Evolutionary conservation across 92 coral and sea anemone species (phyloP).

Genomic region (Desmophyllum pertusum): DNA sequence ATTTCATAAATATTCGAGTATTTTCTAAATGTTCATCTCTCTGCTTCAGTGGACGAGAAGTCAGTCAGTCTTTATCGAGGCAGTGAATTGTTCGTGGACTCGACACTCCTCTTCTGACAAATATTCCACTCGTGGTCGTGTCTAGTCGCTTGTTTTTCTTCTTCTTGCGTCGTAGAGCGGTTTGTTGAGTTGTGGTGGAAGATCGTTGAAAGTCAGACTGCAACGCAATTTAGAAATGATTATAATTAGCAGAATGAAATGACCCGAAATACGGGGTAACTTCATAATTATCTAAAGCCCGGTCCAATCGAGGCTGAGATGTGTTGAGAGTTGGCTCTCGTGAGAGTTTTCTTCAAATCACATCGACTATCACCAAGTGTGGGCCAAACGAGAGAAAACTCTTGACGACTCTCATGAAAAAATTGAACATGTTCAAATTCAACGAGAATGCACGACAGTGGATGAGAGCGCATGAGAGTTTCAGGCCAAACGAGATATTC

Average conservation of each 20-base stretch:
- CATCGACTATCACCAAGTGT: no score
- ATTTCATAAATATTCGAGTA: not conserved
- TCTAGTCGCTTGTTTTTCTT: slow-evolving; percentile 89
- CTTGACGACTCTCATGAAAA: no score
- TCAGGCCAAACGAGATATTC: no score
- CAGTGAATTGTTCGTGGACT: slow-evolving; percentile 82
- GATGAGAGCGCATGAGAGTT: no score
- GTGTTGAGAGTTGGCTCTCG: no score
- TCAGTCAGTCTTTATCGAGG: slow-evolving; percentile 64
- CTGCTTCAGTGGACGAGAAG: not conserved
- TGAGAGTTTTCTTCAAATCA: no score
- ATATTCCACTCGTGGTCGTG: slow-evolving; percentile 74
- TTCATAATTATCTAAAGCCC: not conserved
- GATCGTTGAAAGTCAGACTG: slow-evolving; percentile 39
- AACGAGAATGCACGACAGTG: no score
- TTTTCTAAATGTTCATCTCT: not conserved
- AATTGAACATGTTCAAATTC: no score
- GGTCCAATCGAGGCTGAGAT: no score
- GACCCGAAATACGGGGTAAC: not conserved
- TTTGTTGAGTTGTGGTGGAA: slow-evolving; percentile 57
- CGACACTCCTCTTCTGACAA: slow-evolving; percentile 81
- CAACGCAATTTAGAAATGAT: not conserved
- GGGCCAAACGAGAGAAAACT: no score
- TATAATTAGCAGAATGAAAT: not conserved
- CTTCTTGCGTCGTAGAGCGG: slow-evolving; percentile 82